phyloP scores from a whole-genome alignment of 2,888 invertebrate genomes.

The Cybosia mesomella region DNA sequence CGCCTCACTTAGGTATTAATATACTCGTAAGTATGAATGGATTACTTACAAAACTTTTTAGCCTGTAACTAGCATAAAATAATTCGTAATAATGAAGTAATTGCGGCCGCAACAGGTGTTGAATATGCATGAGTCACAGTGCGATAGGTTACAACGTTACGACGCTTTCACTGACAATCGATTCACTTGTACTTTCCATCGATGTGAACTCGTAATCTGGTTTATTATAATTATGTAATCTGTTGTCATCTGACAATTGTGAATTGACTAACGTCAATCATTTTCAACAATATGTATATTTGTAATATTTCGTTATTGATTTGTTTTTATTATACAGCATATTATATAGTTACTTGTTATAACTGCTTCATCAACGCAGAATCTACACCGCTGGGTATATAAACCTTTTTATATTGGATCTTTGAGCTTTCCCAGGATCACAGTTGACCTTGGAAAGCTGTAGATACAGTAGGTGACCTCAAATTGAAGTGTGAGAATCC shows the following conservation, averaged over 20 bases:
- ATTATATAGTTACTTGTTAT: neutral
- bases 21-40: neutral
- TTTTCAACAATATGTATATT: neutral
- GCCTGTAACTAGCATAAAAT: conserved; percentile 24
- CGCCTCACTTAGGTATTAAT: too few species aligned
- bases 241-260: conserved; percentile 22
- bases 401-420: too few species aligned
- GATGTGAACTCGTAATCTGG: conserved; percentile 49
- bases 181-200: conserved; percentile 59
- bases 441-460: too few species aligned
- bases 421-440: too few species aligned
- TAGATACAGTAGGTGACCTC: too few species aligned
- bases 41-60: neutral
- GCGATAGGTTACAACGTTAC: conserved; percentile 49
- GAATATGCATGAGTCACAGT: conserved; percentile 48
- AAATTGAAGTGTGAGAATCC: too few species aligned
- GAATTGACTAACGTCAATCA: conserved; percentile 14
- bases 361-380: too few species aligned
- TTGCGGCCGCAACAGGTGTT: conserved; percentile 21
- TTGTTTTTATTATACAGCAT: neutral
- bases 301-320: neutral
- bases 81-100: conserved; percentile 20
- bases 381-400: neutral
- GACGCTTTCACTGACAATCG: conserved; percentile 60
- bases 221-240: conserved; percentile 49